Evolutionary conservation across 35 echinoderm and acorn worm genomes (phyloP).

Genomic region (Anneissia japonica): DNA sequence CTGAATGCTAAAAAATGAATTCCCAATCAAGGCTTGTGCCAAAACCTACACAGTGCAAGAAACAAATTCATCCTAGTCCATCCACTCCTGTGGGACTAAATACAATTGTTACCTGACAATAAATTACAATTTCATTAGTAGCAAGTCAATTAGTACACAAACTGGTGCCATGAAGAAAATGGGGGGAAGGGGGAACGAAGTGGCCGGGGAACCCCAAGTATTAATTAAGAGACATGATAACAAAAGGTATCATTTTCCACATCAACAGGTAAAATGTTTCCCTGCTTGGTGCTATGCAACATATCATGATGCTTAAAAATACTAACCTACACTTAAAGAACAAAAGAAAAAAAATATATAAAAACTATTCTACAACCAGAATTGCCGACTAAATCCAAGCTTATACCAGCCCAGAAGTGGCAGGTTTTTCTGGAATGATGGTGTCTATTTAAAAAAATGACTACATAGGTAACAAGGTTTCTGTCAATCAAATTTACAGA

Average conservation of each 20-base stretch:
- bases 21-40: neutral
- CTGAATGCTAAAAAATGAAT: neutral
- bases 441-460: neutral
- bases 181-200: neutral
- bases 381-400: neutral
- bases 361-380: conserved; percentile 1
- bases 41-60: neutral
- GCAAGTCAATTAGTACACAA: conserved; percentile 1
- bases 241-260: neutral
- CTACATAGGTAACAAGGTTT: neutral
- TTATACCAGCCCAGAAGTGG: neutral
- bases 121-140: conserved; percentile 2
- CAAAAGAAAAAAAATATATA: neutral
- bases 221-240: neutral
- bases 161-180: neutral
- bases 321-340: neutral
- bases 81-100: neutral
- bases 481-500: neutral
- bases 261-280: neutral
- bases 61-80: neutral
- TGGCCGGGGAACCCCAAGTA: neutral
- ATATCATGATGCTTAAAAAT: neutral
- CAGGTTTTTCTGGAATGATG: neutral
- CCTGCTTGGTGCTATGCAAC: neutral
- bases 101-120: neutral